These are phyloP conservation scores for Dicentrarchus labrax DNA, from an alignment of 2,113 vertebrate genomes.

Conservation along the genomic window DNA sequence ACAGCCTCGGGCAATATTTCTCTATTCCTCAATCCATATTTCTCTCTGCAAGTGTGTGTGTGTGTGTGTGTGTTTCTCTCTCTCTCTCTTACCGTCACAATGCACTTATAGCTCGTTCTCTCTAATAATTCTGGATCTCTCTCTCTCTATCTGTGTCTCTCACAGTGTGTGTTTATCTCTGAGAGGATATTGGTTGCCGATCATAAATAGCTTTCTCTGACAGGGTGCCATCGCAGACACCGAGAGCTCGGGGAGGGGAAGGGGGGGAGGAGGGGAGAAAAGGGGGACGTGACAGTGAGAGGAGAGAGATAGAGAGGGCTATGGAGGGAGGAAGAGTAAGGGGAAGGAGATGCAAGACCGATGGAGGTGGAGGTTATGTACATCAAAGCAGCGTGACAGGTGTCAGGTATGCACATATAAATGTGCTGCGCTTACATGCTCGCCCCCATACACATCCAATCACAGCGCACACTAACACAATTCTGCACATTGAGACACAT, in stretches of 20 bases:
- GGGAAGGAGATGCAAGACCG: slow-evolving; percentile 30
- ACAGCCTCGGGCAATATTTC: slow-evolving; percentile 29
- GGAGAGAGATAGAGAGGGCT: slow-evolving; percentile 28
- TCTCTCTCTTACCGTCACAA: slow-evolving; percentile 29
- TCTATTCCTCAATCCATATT: slow-evolving; percentile 28
- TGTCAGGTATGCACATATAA: slow-evolving; percentile 50
- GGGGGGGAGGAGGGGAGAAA: neutral
- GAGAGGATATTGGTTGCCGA: slow-evolving; percentile 73
- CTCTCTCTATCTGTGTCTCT: slow-evolving; percentile 30
- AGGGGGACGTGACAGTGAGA: slow-evolving; percentile 10
- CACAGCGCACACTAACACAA: neutral
- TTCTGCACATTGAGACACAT: neutral
- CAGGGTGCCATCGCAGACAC: slow-evolving; percentile 49
- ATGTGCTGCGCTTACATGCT: slow-evolving; percentile 27
- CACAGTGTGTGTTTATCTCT: slow-evolving; percentile 65
- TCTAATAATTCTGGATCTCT: slow-evolving; percentile 54
- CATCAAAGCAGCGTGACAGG: slow-evolving; percentile 55
- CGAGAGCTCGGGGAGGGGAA: slow-evolving; percentile 17
- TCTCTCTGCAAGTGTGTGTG: slow-evolving; percentile 19
- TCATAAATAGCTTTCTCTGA: slow-evolving; percentile 79
- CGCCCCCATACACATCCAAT: slow-evolving; percentile 9
- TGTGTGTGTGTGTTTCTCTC: slow-evolving; percentile 13
- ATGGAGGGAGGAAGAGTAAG: slow-evolving; percentile 38
- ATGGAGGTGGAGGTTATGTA: slow-evolving; percentile 50
- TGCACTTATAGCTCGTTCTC: slow-evolving; percentile 33